Evolutionary conservation across 2,797 vertebrate species (phyloP).

Genomic region (Galagoides demidoff): DNA sequence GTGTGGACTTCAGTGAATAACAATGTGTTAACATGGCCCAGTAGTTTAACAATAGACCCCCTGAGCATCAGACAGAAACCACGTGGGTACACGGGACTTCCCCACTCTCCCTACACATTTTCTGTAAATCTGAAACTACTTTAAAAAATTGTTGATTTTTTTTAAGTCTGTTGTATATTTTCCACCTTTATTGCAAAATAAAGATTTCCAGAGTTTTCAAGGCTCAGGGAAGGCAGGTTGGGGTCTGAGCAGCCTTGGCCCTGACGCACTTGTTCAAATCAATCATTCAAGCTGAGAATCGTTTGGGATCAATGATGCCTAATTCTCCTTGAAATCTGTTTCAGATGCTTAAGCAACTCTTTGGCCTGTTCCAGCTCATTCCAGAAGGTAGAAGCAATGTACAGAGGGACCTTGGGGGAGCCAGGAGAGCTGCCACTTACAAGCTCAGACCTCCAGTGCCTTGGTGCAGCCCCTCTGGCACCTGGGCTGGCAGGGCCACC

Average conservation of each 20-base stretch:
- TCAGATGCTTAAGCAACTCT: background rate
- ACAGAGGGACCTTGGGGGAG: fast-evolving
- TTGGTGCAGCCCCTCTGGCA: fast-evolving
- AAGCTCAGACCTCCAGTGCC: background rate
- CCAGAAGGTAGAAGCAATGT: background rate
- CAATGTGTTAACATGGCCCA: fast-evolving
- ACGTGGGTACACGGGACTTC: fast-evolving
- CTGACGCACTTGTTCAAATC: background rate
- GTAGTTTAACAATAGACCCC: too few relatives aligned
- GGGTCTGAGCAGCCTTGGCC: background rate
- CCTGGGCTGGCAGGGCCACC: fast-evolving
- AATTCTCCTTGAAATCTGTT: background rate
- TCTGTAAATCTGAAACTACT: background rate
- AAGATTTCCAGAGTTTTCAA: background rate
- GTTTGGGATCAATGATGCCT: background rate
- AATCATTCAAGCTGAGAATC: background rate
- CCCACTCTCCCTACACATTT: too few relatives aligned
- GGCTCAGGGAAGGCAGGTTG: background rate
- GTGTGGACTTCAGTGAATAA: background rate
- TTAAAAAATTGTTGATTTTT: background rate
- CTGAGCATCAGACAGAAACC: too few relatives aligned
- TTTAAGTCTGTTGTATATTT: background rate
- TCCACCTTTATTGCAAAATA: background rate
- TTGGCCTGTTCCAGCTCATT: background rate
- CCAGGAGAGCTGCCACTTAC: background rate